Evolutionary conservation across 2,888 invertebrate species (phyloP).

Genomic region (Troilus luridus): DNA sequence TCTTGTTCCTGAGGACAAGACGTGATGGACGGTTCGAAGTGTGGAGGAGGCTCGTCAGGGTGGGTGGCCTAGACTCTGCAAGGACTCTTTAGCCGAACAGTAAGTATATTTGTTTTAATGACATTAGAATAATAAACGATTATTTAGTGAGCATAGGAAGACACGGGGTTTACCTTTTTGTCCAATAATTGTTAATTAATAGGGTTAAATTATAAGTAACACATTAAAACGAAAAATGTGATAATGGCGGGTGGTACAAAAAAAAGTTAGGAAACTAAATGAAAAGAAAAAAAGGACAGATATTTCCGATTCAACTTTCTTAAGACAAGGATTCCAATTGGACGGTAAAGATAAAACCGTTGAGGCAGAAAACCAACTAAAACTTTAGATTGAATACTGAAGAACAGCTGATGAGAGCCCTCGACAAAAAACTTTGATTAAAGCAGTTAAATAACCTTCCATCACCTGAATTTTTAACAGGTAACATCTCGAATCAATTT

Average conservation of each 20-base stretch:
- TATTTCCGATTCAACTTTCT: not conserved
- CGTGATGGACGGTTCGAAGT: too few relatives aligned
- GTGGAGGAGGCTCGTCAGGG: too few relatives aligned
- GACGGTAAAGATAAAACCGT: conserved; percentile 49
- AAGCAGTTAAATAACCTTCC: conserved; percentile 22
- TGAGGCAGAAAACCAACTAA: conserved; percentile 54
- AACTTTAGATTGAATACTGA: conserved; percentile 53
- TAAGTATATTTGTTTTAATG: too few relatives aligned
- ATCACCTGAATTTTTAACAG: conserved; percentile 6
- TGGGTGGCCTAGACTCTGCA: too few relatives aligned
- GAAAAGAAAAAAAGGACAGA: not conserved
- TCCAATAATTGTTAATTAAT: too few relatives aligned
- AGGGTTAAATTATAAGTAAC: too few relatives aligned
- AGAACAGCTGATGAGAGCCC: conserved; percentile 28
- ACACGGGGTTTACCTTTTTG: too few relatives aligned
- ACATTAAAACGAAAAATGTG: not conserved
- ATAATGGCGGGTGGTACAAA: not conserved
- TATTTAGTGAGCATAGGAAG: too few relatives aligned
- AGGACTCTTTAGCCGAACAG: too few relatives aligned
- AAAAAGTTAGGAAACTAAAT: not conserved
- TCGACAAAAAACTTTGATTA: conserved; percentile 53
- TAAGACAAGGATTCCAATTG: conserved; percentile 46
- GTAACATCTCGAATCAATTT: conserved; percentile 26
- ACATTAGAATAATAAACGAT: too few relatives aligned
- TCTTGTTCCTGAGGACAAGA: too few relatives aligned